These are phyloP conservation scores for Myoxocephalus aenaeus DNA, from an alignment of 2,797 vertebrate genomes.

Conservation along the genomic window DNA sequence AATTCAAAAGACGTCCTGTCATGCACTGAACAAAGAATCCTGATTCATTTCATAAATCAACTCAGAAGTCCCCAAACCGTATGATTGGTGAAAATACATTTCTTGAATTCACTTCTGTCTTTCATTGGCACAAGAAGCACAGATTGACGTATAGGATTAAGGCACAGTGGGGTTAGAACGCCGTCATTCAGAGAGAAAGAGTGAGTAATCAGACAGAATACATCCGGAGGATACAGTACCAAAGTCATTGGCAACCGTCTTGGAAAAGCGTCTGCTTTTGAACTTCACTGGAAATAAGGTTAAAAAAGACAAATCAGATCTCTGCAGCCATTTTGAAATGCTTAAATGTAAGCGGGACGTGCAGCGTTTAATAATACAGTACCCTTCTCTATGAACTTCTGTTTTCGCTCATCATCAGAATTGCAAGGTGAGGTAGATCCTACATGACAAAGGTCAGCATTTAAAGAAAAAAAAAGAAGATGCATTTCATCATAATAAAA, in stretches of 20 bases:
- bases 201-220: conserved; percentile 56
- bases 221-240: conserved; percentile 89
- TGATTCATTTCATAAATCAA: conserved; percentile 44
- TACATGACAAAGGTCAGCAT: conserved; percentile 81
- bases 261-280: conserved; percentile 98
- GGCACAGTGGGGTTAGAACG: conserved; percentile 72
- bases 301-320: conserved; percentile 81
- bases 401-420: conserved; percentile 95
- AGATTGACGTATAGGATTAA: conserved; percentile 71
- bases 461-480: conserved; percentile 14
- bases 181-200: conserved; percentile 83
- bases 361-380: conserved; percentile 72
- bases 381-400: conserved; percentile 98
- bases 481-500: conserved; percentile 4
- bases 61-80: conserved; percentile 53
- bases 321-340: conserved; percentile 71
- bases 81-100: conserved; percentile 69
- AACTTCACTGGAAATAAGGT: conserved; percentile 95
- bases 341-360: conserved; percentile 44
- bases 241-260: conserved; percentile 98
- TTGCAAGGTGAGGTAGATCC: conserved; percentile 93
- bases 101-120: conserved; percentile 35
- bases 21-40: conserved; percentile 61
- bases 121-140: conserved; percentile 77
- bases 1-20: conserved; percentile 49